Evolutionary conservation across 2,797 vertebrate species (phyloP).

Genomic region (Spinus olivaceus): DNA sequence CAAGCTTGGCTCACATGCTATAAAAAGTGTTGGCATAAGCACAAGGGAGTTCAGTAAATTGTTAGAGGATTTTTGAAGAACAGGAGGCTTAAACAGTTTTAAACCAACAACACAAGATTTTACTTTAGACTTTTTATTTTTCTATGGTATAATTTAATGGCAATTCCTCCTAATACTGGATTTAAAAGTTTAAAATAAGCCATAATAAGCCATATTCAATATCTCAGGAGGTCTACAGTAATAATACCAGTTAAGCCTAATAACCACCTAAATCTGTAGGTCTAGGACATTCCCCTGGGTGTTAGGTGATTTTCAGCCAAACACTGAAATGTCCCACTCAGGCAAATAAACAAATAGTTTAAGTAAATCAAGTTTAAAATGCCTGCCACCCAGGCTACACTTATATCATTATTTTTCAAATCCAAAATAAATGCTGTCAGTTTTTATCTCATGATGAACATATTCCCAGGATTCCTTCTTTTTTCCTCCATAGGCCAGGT

Average conservation of each 20-base stretch:
- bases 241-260: constrained; percentile 1
- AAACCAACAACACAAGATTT: not conserved
- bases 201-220: not conserved
- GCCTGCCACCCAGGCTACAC: not conserved
- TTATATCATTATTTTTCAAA: not conserved
- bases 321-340: not conserved
- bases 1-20: not conserved
- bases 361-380: not conserved
- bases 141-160: not conserved
- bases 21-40: not conserved
- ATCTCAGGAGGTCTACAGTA: not conserved
- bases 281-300: not conserved
- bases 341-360: not conserved
- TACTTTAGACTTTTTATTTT: not conserved
- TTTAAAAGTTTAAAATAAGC: constrained; percentile 35
- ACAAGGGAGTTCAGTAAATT: not conserved
- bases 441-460: not conserved
- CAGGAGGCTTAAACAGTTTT: constrained; percentile 14
- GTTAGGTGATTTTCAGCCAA: not conserved
- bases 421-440: not conserved
- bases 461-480: not conserved
- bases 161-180: constrained; percentile 34
- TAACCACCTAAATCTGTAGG: not conserved
- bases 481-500: not conserved
- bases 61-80: not conserved